Percentiles rank a stretch among this genome's conserved stretches.
phyloP scores from a whole-genome alignment of 2,113 vertebrate genomes.

The Anthoscopus minutus region DNA sequence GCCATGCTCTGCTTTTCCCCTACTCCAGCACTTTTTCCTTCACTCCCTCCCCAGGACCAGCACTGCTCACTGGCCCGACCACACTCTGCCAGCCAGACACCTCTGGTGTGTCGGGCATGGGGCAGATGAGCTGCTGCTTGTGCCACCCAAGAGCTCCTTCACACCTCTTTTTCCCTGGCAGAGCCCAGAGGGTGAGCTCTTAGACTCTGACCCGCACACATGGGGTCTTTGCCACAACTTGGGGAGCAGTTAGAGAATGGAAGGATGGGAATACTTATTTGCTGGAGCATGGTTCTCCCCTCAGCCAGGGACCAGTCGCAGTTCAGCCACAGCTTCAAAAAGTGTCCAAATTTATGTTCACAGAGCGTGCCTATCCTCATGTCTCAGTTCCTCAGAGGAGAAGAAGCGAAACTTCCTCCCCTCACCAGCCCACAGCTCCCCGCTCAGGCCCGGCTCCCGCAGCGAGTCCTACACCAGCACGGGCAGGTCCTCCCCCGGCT shows the following conservation, averaged over 20 bases:
- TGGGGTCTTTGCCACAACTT: neutral
- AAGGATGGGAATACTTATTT: neutral
- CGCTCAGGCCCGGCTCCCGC: slow-evolving; percentile 49
- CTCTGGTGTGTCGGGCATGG: neutral
- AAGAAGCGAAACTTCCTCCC: slow-evolving; percentile 49
- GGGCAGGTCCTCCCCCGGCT: slow-evolving; percentile 68
- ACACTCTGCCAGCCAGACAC: neutral
- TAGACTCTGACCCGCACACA: neutral
- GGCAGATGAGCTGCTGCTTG: neutral
- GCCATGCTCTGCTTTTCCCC: neutral
- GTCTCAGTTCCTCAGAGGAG: slow-evolving; percentile 62
- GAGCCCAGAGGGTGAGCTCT: neutral
- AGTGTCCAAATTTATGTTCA: neutral
- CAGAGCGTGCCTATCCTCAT: slow-evolving; percentile 73
- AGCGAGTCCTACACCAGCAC: slow-evolving; percentile 69
- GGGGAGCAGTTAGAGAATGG: neutral
- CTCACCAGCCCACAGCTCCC: slow-evolving; percentile 56
- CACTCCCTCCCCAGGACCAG: neutral
- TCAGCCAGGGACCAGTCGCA: neutral
- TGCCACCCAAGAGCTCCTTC: neutral
- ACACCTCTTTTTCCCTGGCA: neutral
- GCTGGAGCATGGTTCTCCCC: neutral
- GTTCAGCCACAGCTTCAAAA: neutral
- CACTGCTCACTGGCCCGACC: accelerated
- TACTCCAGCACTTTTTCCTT: neutral